Conservation (phyloP, 2,113 vertebrate genomes). For the Periophthalmodon schlosseri region DNA sequence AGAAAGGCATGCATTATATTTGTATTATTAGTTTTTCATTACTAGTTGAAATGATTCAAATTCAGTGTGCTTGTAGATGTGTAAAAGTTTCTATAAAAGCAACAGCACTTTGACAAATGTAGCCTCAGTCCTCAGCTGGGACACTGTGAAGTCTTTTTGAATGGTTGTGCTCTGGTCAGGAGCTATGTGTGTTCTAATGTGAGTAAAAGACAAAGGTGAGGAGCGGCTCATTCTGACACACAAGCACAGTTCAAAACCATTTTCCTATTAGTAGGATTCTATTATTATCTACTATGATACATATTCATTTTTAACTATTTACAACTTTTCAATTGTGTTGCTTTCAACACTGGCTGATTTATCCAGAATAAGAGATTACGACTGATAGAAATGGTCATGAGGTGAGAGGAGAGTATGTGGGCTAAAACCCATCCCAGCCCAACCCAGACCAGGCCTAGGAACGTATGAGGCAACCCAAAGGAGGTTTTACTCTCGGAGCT, state of each 20-base stretch:
- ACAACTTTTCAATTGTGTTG: neutral
- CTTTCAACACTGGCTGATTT: neutral
- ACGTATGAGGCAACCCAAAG: slow-evolving; percentile 56
- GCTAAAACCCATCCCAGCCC: slow-evolving; percentile 17
- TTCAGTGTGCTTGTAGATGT: too few relatives aligned
- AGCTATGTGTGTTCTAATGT: slow-evolving; percentile 23
- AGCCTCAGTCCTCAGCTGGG: too few relatives aligned
- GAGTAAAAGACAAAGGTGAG: slow-evolving; percentile 10
- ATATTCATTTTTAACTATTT: neutral
- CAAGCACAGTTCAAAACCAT: neutral
- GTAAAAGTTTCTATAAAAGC: too few relatives aligned
- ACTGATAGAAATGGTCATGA: slow-evolving; percentile 37
- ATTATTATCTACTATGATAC: neutral
- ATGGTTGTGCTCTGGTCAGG: neutral
- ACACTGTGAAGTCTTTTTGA: neutral
- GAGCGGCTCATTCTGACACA: neutral
- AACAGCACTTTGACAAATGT: too few relatives aligned
- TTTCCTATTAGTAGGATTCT: neutral
- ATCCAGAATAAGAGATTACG: slow-evolving; percentile 26
- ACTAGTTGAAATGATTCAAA: too few relatives aligned
- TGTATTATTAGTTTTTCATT: too few relatives aligned
- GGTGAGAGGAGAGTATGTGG: slow-evolving; percentile 34
- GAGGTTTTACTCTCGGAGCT: slow-evolving; percentile 59
- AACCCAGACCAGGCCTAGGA: slow-evolving; percentile 38
- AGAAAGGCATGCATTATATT: neutral